Evolutionary conservation across 2,888 invertebrate genomes (phyloP).

Genomic region (Saturnia pavonia): DNA sequence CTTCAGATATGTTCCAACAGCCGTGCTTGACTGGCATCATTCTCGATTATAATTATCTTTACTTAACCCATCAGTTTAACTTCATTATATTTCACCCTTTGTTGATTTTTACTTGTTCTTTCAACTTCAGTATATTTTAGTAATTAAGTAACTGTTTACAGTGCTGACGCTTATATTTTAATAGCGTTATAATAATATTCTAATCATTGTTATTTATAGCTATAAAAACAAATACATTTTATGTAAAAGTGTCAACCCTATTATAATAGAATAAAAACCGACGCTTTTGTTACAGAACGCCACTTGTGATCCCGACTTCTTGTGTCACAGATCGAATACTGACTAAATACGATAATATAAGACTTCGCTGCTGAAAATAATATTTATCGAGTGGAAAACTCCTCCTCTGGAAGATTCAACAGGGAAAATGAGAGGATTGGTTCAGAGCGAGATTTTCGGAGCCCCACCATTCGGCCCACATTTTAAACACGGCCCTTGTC

Average conservation of each 20-base stretch:
- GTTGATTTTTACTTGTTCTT: too few relatives aligned
- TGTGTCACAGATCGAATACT: too few relatives aligned
- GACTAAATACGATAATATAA: neutral
- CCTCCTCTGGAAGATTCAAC: neutral
- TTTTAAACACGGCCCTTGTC: constrained; percentile 8
- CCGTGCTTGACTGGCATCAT: too few relatives aligned
- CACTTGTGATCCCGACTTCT: neutral
- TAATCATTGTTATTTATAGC: neutral
- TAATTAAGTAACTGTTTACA: too few relatives aligned
- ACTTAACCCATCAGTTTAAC: too few relatives aligned
- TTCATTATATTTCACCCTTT: too few relatives aligned
- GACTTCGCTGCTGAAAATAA: neutral
- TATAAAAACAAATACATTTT: neutral
- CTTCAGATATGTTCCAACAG: too few relatives aligned
- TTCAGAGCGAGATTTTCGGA: constrained; percentile 6
- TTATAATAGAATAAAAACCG: neutral
- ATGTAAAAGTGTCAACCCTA: neutral
- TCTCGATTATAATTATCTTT: too few relatives aligned
- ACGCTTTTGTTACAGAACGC: neutral
- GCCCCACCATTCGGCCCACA: constrained; percentile 3
- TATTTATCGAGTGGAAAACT: neutral
- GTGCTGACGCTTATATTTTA: too few relatives aligned
- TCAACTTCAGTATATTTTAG: too few relatives aligned
- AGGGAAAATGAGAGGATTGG: constrained; percentile 11
- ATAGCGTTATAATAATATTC: too few relatives aligned